Conservation (phyloP, 2,797 vertebrate species). For the Scyliorhinus canicula region DNA sequence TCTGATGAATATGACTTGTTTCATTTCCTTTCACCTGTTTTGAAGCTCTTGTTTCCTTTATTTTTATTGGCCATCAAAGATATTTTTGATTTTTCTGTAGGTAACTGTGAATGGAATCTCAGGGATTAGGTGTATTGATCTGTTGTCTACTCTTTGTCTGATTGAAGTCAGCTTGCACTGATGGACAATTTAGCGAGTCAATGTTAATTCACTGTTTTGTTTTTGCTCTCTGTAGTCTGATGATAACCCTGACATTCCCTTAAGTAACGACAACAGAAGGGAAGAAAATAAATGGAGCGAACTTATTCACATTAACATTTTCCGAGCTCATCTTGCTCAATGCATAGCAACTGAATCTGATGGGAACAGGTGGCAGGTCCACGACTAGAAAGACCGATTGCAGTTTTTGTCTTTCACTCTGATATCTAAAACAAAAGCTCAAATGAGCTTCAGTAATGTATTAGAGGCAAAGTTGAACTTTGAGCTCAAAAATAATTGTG, state of each 20-base stretch:
- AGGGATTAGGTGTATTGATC: not conserved
- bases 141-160: not conserved
- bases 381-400: not conserved
- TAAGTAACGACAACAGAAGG: not conserved
- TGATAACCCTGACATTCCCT: not conserved
- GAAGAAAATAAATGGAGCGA: not conserved
- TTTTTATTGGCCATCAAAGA: not conserved
- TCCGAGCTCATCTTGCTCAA: not conserved
- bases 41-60: not conserved
- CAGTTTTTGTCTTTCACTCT: not conserved
- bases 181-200: not conserved
- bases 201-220: slow-evolving; percentile 2
- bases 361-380: not conserved
- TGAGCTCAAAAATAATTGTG: not conserved
- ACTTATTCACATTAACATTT: not conserved
- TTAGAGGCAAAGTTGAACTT: not conserved
- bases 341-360: not conserved
- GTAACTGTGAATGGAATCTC: slow-evolving; percentile 8
- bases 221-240: not conserved
- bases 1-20: not conserved
- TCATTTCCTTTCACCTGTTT: not conserved
- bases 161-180: slow-evolving; percentile 2
- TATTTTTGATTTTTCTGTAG: not conserved
- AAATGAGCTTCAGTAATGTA: not conserved
- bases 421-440: no score